Base-by-base conservation (phyloP, 2,797 vertebrate species). In the Astyanax mexicanus region DNA sequence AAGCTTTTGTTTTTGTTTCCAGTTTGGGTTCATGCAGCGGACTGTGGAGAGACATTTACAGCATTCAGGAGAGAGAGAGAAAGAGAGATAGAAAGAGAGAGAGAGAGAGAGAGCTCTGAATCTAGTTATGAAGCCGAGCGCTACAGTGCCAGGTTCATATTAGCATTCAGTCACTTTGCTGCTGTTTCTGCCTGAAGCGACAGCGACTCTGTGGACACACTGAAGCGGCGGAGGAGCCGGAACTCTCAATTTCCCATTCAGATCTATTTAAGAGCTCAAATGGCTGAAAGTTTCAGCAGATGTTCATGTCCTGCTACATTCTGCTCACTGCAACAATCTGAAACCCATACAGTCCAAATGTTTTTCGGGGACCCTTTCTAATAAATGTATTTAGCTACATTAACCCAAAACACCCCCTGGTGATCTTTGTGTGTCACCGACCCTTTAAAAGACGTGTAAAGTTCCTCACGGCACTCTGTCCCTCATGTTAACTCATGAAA, bases 1-100 rank as follows among this genome's bases (percentile, higher is more conserved):
- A 74, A 77, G 40, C 64, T 44, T 69, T 66, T 77, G 69, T 81
- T 45, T 64, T 58, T 23, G 64, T 60, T 72, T 64, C 37, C 23
- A 3, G 54, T 61, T 75, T 72, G 66, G 67, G 71, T 27, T 25
- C 73, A 68, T 55, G 19, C 69, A 72, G 73, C 66, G 78, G 78
- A 73, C 62, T 72, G 62, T 9, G 1, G 52, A 75, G 71, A 74
- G 52, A 79, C 21, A 32, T 35, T 35, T 27, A 45, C 57, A 74
- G 70, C 70, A 62, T 69, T 45, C 44, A 1, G 64, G 62, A 74
- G 29, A 69, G 27, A 29, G 40, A 57, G 45, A 74, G 25, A 35
- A 40, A 69, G 67, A 55, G 35, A 62, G 75, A 15, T 25, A 19
- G 27, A 64, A 65, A 38, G 19, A 74, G 42, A 75, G 32, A 35